phyloP scores from a whole-genome alignment of 2,797 vertebrate genomes.

The Pseudomugil gertrudae region DNA sequence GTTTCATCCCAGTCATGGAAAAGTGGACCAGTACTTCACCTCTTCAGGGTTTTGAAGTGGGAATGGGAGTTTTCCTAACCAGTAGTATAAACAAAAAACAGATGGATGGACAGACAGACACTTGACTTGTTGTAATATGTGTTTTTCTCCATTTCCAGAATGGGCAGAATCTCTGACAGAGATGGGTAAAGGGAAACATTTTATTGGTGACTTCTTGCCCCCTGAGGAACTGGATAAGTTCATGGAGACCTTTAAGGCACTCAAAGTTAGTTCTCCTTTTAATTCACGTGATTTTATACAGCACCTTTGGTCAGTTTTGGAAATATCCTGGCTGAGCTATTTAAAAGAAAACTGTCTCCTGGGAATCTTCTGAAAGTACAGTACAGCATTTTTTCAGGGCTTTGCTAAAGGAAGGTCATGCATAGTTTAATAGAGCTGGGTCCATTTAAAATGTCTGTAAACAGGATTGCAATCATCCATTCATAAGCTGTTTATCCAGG shows the following conservation, averaged over 20 bases:
- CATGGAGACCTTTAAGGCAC: slow-evolving; percentile 98
- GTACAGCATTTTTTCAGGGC: background rate
- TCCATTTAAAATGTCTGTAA: slow-evolving; percentile 33
- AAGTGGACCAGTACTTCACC: no score
- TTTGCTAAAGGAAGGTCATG: background rate
- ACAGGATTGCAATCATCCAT: slow-evolving; percentile 31
- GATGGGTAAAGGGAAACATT: slow-evolving; percentile 98
- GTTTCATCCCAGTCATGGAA: no score
- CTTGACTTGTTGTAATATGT: background rate
- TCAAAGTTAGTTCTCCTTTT: slow-evolving; percentile 85
- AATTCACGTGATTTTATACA: background rate
- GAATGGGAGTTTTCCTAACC: no score
- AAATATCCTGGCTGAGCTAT: background rate
- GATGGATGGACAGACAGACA: no score
- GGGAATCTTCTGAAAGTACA: background rate
- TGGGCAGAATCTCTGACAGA: slow-evolving; percentile 98
- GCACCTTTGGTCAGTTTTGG: background rate
- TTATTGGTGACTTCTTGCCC: slow-evolving; percentile 97
- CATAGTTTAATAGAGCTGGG: slow-evolving; percentile 3
- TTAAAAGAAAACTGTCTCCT: background rate
- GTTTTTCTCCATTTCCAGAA: slow-evolving; percentile 78
- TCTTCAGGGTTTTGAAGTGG: no score
- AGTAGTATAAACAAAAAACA: no score
- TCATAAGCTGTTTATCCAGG: slow-evolving; percentile 38
- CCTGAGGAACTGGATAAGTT: slow-evolving; percentile 98